Evolutionary conservation across 1,140 invertebrate genomes (phyloP).

Genomic region (Euglossa dilemma): DNA sequence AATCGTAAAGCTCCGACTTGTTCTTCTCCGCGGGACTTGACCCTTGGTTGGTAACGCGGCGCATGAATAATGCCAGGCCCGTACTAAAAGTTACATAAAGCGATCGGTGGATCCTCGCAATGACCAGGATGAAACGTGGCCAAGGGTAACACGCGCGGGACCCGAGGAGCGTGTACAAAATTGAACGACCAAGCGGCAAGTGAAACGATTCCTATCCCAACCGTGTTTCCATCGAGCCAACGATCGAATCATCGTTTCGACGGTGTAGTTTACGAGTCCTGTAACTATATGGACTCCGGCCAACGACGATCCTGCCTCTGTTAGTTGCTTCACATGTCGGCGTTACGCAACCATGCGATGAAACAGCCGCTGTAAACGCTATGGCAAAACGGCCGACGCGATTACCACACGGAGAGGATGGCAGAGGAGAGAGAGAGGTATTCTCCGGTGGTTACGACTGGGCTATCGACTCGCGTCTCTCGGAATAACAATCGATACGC

Average conservation of each 20-base stretch:
- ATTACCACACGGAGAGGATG: not conserved
- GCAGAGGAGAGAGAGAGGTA: not conserved
- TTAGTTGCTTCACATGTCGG: not conserved
- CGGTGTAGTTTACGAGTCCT: constrained; percentile 16
- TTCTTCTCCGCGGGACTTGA: not conserved
- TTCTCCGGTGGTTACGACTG: not conserved
- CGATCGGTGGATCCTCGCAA: not conserved
- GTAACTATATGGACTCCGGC: not conserved
- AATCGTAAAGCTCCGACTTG: not conserved
- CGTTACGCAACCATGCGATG: constrained; percentile 4
- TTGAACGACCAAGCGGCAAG: not conserved
- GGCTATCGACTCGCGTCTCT: constrained; percentile 2
- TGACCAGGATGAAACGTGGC: not conserved
- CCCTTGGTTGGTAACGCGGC: no score
- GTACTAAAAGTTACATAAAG: constrained; percentile 15
- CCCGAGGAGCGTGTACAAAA: not conserved
- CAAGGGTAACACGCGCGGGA: not conserved
- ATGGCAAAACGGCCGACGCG: not conserved
- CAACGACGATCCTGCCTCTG: not conserved
- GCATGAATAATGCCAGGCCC: not conserved
- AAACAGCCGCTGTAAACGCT: constrained; percentile 2
- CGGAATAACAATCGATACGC: constrained; percentile 17
- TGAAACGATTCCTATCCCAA: not conserved
- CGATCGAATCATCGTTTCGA: constrained; percentile 13
- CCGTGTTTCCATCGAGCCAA: no score